A percentile compares a stretch with the other conserved stretches of the same genome.
These are phyloP conservation scores for Anser brachyrhynchus DNA, from an alignment of 2,113 vertebrate species.

Conservation along the genomic window DNA sequence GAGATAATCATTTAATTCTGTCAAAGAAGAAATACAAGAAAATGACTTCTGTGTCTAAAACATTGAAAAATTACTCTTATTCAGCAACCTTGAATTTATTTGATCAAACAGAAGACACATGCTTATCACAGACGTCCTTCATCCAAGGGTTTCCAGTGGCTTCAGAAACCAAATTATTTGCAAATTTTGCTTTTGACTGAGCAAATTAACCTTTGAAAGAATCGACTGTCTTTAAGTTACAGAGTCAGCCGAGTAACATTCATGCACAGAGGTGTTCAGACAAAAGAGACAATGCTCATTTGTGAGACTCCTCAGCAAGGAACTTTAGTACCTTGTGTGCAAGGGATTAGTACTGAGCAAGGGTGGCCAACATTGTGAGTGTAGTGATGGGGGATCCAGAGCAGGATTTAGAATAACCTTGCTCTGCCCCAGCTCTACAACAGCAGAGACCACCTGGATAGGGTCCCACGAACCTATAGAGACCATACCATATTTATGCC, in stretches of 20 bases:
- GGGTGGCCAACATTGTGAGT: accelerated
- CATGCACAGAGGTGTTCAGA: accelerated
- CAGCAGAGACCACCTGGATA: neutral
- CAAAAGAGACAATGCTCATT: neutral
- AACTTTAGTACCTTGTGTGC: neutral
- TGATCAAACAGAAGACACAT: neutral
- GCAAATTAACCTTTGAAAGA: neutral
- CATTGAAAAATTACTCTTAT: neutral
- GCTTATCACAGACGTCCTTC: neutral
- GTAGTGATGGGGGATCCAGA: neutral
- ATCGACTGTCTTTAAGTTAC: neutral
- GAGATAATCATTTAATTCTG: neutral
- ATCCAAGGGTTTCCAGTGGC: neutral
- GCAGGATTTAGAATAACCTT: neutral
- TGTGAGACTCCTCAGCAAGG: neutral
- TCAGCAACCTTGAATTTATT: neutral
- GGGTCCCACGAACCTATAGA: accelerated
- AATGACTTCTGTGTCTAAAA: neutral
- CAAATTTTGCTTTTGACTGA: neutral
- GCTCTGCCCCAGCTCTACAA: neutral
- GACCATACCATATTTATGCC: accelerated
- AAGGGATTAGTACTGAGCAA: accelerated
- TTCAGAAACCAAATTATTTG: neutral
- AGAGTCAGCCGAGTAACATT: neutral
- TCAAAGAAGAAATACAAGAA: neutral